Conservation (phyloP, 2,888 invertebrate species). For the Cacoxenus indagator region DNA sequence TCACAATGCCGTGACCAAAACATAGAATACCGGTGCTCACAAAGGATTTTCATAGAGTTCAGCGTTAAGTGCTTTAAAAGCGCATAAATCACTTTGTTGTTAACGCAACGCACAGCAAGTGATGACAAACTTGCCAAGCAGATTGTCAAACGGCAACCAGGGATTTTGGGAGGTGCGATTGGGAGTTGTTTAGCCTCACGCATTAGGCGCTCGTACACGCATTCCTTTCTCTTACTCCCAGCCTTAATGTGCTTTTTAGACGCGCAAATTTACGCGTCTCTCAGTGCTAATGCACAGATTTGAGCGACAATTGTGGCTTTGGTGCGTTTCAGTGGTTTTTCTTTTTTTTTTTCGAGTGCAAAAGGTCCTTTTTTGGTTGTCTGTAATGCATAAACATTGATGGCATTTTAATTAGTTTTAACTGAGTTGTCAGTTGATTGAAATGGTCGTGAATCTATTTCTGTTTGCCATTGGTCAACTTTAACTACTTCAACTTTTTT, state of each 20-base stretch:
- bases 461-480: no score
- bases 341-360: background rate
- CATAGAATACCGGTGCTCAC: no score
- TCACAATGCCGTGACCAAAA: no score
- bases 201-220: background rate
- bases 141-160: background rate
- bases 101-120: constrained; percentile 29
- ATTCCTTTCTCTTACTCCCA: background rate
- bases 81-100: constrained; percentile 64
- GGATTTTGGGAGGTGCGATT: background rate
- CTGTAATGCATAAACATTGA: constrained; percentile 36
- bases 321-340: no score
- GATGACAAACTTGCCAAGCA: constrained; percentile 54
- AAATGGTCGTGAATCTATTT: no score
- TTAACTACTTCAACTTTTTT: no score
- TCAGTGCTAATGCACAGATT: background rate
- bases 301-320: constrained; percentile 29
- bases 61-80: constrained; percentile 65
- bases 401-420: constrained; percentile 65
- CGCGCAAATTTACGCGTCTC: constrained; percentile 59
- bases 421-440: no score
- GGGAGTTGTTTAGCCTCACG: background rate
- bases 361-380: no score
- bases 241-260: constrained; percentile 48
- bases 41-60: constrained; percentile 57